These are phyloP conservation scores for Charaxes varanes DNA, from an alignment of 1,140 invertebrate species.

Conservation along the genomic window DNA sequence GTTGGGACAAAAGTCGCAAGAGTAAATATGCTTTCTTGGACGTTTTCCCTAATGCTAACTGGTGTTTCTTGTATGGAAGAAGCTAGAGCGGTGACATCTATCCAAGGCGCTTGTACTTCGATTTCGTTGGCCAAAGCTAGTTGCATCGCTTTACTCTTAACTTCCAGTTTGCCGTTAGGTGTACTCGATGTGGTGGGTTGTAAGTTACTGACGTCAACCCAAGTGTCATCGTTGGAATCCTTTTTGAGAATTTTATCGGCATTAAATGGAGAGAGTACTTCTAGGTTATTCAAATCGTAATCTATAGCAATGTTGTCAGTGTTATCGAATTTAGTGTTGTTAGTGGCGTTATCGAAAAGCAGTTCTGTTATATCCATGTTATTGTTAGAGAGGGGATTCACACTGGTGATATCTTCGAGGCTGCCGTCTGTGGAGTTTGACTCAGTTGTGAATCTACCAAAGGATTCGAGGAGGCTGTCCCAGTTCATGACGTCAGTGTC, in stretches of 20 bases:
- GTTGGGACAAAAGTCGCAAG: slow-evolving; percentile 79
- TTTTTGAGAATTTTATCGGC: slow-evolving; percentile 36
- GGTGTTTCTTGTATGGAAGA: slow-evolving; percentile 72
- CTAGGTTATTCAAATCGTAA: slow-evolving; percentile 48
- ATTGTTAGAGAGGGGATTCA: slow-evolving; percentile 37
- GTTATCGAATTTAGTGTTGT: slow-evolving; percentile 36
- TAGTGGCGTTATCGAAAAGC: slow-evolving; percentile 49
- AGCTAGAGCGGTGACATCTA: slow-evolving; percentile 79
- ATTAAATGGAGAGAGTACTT: slow-evolving; percentile 35
- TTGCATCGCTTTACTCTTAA: slow-evolving; percentile 77
- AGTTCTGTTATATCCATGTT: slow-evolving; percentile 60
- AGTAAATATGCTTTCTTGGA: slow-evolving; percentile 71
- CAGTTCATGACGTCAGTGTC: slow-evolving; percentile 47
- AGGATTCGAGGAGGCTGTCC: slow-evolving; percentile 61
- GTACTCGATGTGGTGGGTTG: slow-evolving; percentile 20
- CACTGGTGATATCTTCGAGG: slow-evolving; percentile 47
- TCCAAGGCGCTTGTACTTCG: slow-evolving; percentile 82
- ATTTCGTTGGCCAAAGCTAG: slow-evolving; percentile 83
- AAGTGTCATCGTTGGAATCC: slow-evolving; percentile 25
- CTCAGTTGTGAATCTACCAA: slow-evolving; percentile 62
- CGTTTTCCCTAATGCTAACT: slow-evolving; percentile 72
- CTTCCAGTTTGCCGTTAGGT: slow-evolving; percentile 40
- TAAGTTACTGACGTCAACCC: slow-evolving; percentile 41
- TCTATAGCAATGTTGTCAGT: slow-evolving; percentile 34
- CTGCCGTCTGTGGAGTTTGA: slow-evolving; percentile 59